Evolutionary conservation across 2,797 vertebrate genomes (phyloP), one percentile per base, ranked within the genome.

Genomic region (Craterocephalus amniculus): DNA sequence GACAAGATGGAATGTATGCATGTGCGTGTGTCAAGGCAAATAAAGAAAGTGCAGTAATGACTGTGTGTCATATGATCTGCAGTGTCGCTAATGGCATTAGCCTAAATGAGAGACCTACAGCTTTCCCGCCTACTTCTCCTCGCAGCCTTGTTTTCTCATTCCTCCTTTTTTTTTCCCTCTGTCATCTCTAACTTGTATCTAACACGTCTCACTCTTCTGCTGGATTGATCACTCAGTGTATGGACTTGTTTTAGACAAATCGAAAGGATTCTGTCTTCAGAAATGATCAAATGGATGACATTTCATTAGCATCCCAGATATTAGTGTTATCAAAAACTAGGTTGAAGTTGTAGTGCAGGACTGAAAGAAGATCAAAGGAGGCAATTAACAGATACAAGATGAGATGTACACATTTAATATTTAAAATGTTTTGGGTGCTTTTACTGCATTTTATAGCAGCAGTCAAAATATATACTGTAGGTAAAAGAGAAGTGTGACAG

Each of bases 41-140:
- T 85, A 88, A 91, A 87, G 81, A 67, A 88, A 86, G 65, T 80
- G 71, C 75, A 63, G 72, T 79, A 86, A 83, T 76, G 67, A 88
- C 67, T 78, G 16, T 56, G 58, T 71, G 87, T 90, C 88, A 91
- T 87, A 80, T 87, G 81, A 89, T 77, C 82, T 67, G 73, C 40
- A 13, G 70, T 60, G 75, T 88, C 82, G 78, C 66, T 83, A 88
- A 87, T 78, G 71, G 71, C 75, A 83, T 86, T 86, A 85, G 58
- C 32, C 27, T 70, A 58, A 80, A 72, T 73, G 76, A 73, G 74
- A 81, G 74, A 74, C 79, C 74, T 66, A 57, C 63, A 74, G 72
- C 18, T 36, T n/a, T 63, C 76, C 49, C 67, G 62, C 68, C 40
- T 64, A 52, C 49, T 9, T 2, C 58, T 64, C 32, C 62, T 61